These are phyloP conservation scores for Mamestra configurata DNA, from an alignment of 1,140 invertebrate genomes.

Conservation along the genomic window DNA sequence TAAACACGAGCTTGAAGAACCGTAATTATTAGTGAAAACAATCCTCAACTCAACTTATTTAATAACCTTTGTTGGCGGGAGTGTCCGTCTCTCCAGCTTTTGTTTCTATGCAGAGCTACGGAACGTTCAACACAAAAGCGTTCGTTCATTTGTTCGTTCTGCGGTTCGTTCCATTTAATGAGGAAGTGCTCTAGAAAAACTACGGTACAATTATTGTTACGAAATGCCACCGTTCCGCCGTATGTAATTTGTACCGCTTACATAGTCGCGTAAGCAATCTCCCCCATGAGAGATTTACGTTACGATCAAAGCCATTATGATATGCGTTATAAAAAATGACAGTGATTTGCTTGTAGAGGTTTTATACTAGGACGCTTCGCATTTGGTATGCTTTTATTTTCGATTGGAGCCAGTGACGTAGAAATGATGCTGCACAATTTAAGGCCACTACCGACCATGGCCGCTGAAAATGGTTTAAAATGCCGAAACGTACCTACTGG, in stretches of 20 bases:
- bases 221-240: conserved; percentile 61
- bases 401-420: background rate
- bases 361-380: background rate
- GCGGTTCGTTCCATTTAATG: conserved; percentile 74
- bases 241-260: conserved; percentile 48
- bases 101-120: conserved; percentile 59
- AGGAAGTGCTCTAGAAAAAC: conserved; percentile 85
- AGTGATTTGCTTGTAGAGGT: background rate
- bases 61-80: conserved; percentile 36
- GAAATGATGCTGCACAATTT: background rate
- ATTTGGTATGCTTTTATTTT: conserved; percentile 12
- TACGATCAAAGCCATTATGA: conserved; percentile 18
- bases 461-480: background rate
- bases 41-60: conserved; percentile 27
- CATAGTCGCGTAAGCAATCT: conserved; percentile 39
- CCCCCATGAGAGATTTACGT: conserved; percentile 31
- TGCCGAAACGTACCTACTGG: no score
- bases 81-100: conserved; percentile 40
- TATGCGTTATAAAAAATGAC: background rate
- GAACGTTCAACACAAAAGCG: conserved; percentile 66
- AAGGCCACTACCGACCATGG: background rate
- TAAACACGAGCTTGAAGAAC: conserved; percentile 16
- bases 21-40: conserved; percentile 25
- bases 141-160: conserved; percentile 23
- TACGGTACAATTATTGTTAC: conserved; percentile 79